These are phyloP conservation scores for Drosophila sproati DNA, from an alignment of 1,140 invertebrate species.

Conservation along the genomic window DNA sequence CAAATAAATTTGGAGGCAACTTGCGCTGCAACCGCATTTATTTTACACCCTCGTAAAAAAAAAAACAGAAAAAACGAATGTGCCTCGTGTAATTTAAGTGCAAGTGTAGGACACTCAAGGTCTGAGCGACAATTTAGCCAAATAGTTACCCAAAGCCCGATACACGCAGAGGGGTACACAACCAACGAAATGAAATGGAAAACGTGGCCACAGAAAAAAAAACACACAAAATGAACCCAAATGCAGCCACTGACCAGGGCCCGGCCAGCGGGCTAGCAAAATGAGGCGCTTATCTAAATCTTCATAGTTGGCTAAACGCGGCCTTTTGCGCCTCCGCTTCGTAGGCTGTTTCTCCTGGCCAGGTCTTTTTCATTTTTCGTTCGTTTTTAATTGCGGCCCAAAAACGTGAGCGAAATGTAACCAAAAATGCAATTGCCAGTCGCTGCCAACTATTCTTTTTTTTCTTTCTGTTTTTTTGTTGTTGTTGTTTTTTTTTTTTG, in stretches of 20 bases:
- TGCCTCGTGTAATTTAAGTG: slow-evolving; percentile 55
- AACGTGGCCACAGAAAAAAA: slow-evolving; percentile 49
- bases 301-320: slow-evolving; percentile 84
- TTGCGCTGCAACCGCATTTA: background rate
- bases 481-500: slow-evolving; percentile 53
- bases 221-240: slow-evolving; percentile 10
- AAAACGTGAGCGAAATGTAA: slow-evolving; percentile 81
- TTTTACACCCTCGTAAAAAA: slow-evolving; percentile 64
- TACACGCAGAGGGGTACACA: background rate
- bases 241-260: slow-evolving; percentile 54
- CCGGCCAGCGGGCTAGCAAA: slow-evolving; percentile 63
- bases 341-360: slow-evolving; percentile 30
- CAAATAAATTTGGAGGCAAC: slow-evolving; percentile 43
- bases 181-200: slow-evolving; percentile 73
- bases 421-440: slow-evolving; percentile 78
- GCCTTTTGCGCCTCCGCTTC: slow-evolving; percentile 55
- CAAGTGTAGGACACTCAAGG: slow-evolving; percentile 64
- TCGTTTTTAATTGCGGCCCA: slow-evolving; percentile 77
- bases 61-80: slow-evolving; percentile 10
- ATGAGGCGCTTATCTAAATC: slow-evolving; percentile 83
- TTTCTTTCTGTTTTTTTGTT: slow-evolving; percentile 39
- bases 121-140: slow-evolving; percentile 58
- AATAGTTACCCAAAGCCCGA: slow-evolving; percentile 24
- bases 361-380: slow-evolving; percentile 48
- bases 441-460: slow-evolving; percentile 13